Evolutionary conservation across 2,888 invertebrate species (phyloP).

Genomic region (Abrostola triplasia): DNA sequence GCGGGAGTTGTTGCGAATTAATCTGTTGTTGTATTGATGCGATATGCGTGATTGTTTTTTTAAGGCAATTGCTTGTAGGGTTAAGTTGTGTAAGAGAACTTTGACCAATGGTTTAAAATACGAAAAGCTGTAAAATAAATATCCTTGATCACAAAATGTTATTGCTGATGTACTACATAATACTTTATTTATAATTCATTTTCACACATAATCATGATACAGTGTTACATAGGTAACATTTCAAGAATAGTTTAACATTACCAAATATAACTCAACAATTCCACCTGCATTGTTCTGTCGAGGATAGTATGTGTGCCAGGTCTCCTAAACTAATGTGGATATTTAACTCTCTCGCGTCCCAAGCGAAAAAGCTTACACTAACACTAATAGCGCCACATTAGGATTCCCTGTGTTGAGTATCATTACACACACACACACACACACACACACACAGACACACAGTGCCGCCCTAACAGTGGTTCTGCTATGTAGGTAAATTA

Average conservation of each 20-base stretch:
- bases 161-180: too few relatives aligned
- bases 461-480: background rate
- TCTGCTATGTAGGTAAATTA: background rate
- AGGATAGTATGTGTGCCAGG: background rate
- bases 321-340: conserved; percentile 4
- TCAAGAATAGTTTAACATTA: too few relatives aligned
- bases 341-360: conserved; percentile 1
- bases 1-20: conserved; percentile 12
- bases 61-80: too few relatives aligned
- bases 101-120: too few relatives aligned
- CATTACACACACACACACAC: conserved; percentile 3
- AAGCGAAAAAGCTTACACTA: conserved; percentile 5
- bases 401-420: conserved; percentile 2
- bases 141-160: too few relatives aligned
- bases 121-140: too few relatives aligned
- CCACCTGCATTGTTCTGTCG: background rate
- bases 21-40: conserved; percentile 8
- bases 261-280: background rate
- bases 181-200: too few relatives aligned
- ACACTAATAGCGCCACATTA: conserved; percentile 4
- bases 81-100: background rate
- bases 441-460: conserved; percentile 3
- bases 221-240: too few relatives aligned
- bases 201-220: too few relatives aligned
- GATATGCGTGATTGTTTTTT: background rate